Percentiles rank a stretch among this genome's conserved stretches.
Conservation (phyloP, 2,888 invertebrate species). For the Agapostemon virescens region DNA sequence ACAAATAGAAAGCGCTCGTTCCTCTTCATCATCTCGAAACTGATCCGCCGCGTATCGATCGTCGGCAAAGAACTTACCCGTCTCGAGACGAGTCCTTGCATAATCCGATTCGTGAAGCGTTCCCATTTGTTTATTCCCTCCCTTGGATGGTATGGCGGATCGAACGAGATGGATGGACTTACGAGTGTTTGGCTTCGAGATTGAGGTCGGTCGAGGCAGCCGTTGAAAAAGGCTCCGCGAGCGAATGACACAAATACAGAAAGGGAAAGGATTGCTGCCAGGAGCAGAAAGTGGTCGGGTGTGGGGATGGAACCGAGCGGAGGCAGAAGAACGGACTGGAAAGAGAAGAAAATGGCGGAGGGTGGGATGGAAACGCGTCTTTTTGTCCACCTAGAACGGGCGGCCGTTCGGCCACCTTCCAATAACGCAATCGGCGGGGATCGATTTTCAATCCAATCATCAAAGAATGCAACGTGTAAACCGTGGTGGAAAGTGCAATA, state of each 20-base stretch:
- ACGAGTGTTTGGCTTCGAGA: constrained; percentile 64
- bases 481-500: constrained; percentile 74
- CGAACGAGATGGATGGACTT: constrained; percentile 38
- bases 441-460: constrained; percentile 79
- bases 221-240: constrained; percentile 8
- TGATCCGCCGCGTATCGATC: constrained; percentile 16
- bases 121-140: constrained; percentile 57
- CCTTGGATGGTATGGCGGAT: background rate
- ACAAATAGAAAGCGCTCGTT: constrained; percentile 1
- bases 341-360: constrained; percentile 10
- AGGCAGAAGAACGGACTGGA: background rate
- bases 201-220: constrained; percentile 47
- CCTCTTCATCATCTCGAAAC: background rate
- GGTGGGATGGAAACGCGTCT: constrained; percentile 48
- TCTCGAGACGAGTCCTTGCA: constrained; percentile 19
- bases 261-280: constrained; percentile 30
- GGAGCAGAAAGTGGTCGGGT: background rate
- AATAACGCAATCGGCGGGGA: constrained; percentile 70
- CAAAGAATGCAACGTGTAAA: constrained; percentile 76
- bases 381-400: constrained; percentile 42
- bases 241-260: constrained; percentile 19
- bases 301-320: background rate
- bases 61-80: constrained; percentile 4
- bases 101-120: constrained; percentile 53
- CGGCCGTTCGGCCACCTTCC: constrained; percentile 45